These are phyloP conservation scores for Reticulitermes speratus DNA, from an alignment of 1,140 invertebrate genomes.

Conservation along the genomic window DNA sequence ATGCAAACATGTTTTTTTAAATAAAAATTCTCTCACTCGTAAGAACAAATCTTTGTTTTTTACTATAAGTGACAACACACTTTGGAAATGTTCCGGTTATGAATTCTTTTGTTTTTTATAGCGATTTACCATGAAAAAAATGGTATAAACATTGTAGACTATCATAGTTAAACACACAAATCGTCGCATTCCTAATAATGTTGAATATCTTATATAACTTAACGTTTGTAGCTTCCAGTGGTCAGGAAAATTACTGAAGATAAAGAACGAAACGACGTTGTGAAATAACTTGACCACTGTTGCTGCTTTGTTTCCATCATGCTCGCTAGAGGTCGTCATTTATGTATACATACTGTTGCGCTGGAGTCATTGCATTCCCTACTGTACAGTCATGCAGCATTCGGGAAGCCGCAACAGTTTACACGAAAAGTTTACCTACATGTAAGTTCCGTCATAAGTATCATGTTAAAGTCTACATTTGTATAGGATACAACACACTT, in stretches of 20 bases:
- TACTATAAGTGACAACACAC: neutral
- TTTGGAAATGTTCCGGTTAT: neutral
- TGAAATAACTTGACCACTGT: constrained; percentile 2
- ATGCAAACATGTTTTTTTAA: neutral
- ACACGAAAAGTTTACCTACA: neutral
- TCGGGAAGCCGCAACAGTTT: neutral
- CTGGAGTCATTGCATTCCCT: neutral
- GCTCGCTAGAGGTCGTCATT: neutral
- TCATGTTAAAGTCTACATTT: neutral
- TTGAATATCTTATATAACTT: neutral
- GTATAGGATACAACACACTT: neutral
- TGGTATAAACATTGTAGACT: neutral
- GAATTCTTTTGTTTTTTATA: neutral
- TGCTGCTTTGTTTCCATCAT: neutral
- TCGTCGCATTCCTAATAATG: neutral
- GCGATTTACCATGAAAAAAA: neutral
- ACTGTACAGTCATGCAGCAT: neutral
- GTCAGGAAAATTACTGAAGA: neutral
- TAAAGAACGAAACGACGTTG: neutral
- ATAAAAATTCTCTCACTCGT: neutral
- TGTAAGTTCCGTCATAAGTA: neutral
- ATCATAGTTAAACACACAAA: neutral
- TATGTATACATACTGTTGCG: neutral
- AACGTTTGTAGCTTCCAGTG: neutral
- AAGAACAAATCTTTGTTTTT: neutral